Base-by-base conservation (phyloP, 2,797 vertebrate genomes). In the Sebastes ruberrimus region DNA sequence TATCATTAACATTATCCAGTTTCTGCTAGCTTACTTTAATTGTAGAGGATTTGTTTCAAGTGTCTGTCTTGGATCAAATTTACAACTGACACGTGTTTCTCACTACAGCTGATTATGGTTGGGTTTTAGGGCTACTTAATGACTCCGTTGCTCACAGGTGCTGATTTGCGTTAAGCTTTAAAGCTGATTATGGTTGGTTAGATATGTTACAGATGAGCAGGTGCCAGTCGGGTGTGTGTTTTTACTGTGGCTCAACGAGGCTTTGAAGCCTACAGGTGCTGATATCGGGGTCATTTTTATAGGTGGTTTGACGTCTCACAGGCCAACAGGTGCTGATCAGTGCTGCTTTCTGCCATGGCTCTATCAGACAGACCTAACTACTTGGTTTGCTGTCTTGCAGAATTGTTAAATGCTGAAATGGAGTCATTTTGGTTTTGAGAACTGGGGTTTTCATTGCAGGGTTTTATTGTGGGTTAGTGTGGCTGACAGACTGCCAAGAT, bases 221-320 rank as follows among this genome's bases (percentile, higher is more conserved):
- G 86, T 89, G 90, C 25, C 69, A 49, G 49, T 49, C 20, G 20
- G 69, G 30, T 32, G 71, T 88, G 76, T 87, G 72, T 68, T 77
- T 85, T 88, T 81, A 83, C 85, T 62, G 56, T 32, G 56, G 27
- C 75, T 75, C 22, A 67, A 32, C 5, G 2, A 56, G 35, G 61
- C 91, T 91, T 90, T 90, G 80, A 88, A 82, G 78, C 69, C 55
- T 61, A 14, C 88, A 88, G 88, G 88, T 91, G 88, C 76, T 78
- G 83, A 87, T 80, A 10, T 65, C 5, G 10, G 35, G 76, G 73
- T 72, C 25, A 28, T 38, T 78, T 88, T 88, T 85, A 87, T 42
- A 52, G 80, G 18, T 22, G 74, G 67, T 78, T 78, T 74, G 79
- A 88, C 18, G 81, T 78, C 64, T 71, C 67, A 2, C 76, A 80